Evolutionary conservation across 2,113 vertebrate species (phyloP).

Genomic region (Mesoclemmys tuberculata): DNA sequence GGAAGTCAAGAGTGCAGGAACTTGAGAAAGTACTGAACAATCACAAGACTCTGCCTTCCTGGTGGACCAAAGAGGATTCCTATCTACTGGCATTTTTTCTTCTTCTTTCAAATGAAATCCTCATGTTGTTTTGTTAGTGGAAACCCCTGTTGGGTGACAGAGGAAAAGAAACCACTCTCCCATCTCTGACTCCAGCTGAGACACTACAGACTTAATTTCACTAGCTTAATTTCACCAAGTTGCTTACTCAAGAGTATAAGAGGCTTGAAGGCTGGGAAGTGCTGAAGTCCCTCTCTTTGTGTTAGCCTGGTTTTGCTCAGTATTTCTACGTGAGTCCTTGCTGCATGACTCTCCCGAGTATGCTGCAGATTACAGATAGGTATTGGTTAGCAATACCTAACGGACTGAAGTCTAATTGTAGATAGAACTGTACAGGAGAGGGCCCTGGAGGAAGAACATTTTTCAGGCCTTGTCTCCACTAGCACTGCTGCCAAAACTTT

Average conservation of each 20-base stretch:
- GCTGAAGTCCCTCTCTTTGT: constrained; percentile 12
- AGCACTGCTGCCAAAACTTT: no score
- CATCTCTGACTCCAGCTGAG: not conserved
- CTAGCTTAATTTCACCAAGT: not conserved
- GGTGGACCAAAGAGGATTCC: not conserved
- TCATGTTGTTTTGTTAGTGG: not conserved
- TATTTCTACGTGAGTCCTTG: not conserved
- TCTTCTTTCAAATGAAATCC: not conserved
- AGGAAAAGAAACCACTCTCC: not conserved
- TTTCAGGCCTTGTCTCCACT: not conserved
- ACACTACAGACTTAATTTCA: constrained; percentile 28
- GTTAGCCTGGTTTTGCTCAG: constrained; percentile 28
- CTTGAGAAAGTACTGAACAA: not conserved
- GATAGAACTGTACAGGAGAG: not conserved
- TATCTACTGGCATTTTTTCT: not conserved
- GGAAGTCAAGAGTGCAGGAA: constrained; percentile 27
- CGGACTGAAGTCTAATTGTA: not conserved
- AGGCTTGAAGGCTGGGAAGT: not conserved
- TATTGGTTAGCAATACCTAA: not conserved
- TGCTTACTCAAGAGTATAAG: constrained; percentile 9
- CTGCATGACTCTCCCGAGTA: not conserved
- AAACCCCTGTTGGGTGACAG: not conserved
- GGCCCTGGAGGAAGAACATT: not conserved
- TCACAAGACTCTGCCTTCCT: not conserved
- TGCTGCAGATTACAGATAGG: not conserved